phyloP scores from a whole-genome alignment of 1,140 invertebrate species.

The Ceratina japonica region DNA sequence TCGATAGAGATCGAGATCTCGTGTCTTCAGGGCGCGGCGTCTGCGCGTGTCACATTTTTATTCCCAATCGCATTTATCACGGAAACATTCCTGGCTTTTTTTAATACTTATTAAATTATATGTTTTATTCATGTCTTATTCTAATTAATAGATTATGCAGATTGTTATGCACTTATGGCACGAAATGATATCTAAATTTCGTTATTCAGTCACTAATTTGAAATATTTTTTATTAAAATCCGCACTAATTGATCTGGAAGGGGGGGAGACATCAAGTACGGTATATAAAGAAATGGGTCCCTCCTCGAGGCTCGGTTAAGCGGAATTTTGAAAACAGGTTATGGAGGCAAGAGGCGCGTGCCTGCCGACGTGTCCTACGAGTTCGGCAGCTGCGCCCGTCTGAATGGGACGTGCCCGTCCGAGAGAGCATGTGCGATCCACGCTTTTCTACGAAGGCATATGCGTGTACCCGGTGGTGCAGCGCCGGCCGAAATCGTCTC shows the following conservation, averaged over 20 bases:
- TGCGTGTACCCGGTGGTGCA: slow-evolving; percentile 36
- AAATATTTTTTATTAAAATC: too few species aligned
- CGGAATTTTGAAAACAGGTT: slow-evolving; percentile 53
- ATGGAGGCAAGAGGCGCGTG: slow-evolving; percentile 52
- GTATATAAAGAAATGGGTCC: slow-evolving; percentile 34
- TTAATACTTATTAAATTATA: too few species aligned
- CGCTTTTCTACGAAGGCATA: slow-evolving; percentile 47
- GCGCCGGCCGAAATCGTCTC: slow-evolving; percentile 13
- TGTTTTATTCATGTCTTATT: too few species aligned
- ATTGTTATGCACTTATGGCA: too few species aligned
- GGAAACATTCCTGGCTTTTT: too few species aligned
- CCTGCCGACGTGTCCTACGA: slow-evolving; percentile 46
- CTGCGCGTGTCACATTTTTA: too few species aligned
- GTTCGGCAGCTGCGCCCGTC: slow-evolving; percentile 51
- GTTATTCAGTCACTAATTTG: too few species aligned
- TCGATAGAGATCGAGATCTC: too few species aligned
- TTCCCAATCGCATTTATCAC: too few species aligned
- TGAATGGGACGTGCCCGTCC: slow-evolving; percentile 49
- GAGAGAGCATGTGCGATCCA: slow-evolving; percentile 51
- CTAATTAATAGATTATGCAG: too few species aligned
- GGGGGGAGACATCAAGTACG: not conserved
- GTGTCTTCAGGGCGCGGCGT: too few species aligned
- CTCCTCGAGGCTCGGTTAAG: slow-evolving; percentile 22
- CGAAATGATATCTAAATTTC: too few species aligned
- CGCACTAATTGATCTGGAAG: not conserved